Percentiles rank a stretch among this genome's conserved stretches.
Evolutionary conservation across 1,140 invertebrate genomes (phyloP).

Genomic region (Psix sp.): DNA sequence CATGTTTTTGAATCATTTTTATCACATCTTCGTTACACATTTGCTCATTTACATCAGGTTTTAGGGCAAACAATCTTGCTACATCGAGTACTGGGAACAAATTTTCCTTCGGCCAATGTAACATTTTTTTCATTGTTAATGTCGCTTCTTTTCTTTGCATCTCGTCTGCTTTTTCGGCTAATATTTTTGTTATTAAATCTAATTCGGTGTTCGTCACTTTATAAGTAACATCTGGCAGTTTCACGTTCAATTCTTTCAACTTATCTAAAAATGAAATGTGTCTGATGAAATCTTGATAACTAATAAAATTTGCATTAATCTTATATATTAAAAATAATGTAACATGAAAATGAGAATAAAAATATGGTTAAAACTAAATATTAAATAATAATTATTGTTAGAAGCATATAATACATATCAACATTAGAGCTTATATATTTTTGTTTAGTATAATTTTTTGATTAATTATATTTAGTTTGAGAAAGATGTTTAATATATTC

Average conservation of each 20-base stretch:
- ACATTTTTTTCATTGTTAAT: conserved; percentile 81
- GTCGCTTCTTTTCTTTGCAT: conserved; percentile 75
- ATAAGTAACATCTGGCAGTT: conserved; percentile 74
- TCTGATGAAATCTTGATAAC: no score
- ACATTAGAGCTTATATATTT: no score
- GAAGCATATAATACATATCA: no score
- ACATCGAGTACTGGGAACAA: conserved; percentile 93
- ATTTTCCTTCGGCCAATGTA: conserved; percentile 88
- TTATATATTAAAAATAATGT: no score
- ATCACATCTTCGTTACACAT: conserved; percentile 78
- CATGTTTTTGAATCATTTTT: conserved; percentile 68
- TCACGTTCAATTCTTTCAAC: conserved; percentile 84
- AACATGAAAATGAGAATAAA: no score
- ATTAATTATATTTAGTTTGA: no score
- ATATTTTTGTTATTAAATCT: conserved; percentile 80
- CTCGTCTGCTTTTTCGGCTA: conserved; percentile 71
- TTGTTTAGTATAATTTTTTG: no score
- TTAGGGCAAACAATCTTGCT: conserved; percentile 85
- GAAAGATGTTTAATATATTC: no score
- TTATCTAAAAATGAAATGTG: conserved; percentile 77
- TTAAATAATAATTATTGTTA: no score
- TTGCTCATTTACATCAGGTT: conserved; percentile 79
- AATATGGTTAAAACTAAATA: no score
- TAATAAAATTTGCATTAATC: no score
- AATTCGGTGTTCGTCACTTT: conserved; percentile 79